These are phyloP conservation scores for Myrmecobius fasciatus DNA, from an alignment of 2,113 vertebrate genomes.

Conservation along the genomic window DNA sequence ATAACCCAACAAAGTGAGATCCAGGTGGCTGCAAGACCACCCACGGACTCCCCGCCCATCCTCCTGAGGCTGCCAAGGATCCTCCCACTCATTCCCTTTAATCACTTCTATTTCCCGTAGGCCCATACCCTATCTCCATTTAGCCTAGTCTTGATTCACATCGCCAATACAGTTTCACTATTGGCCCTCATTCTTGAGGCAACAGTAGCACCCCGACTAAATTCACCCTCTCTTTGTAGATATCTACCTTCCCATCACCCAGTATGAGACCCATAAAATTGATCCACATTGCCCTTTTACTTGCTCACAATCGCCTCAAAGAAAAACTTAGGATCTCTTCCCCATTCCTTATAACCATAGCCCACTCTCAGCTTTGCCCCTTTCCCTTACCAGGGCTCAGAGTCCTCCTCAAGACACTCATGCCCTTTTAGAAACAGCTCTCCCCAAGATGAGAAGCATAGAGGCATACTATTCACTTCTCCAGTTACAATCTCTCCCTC, in stretches of 20 bases:
- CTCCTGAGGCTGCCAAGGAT: not conserved
- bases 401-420: not conserved
- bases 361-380: not conserved
- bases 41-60: not conserved
- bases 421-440: not conserved
- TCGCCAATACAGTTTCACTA: not conserved
- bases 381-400: not conserved
- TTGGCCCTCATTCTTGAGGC: not conserved
- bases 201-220: not conserved
- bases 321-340: not conserved
- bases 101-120: not conserved
- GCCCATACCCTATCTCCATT: not conserved
- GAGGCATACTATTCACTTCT: not conserved
- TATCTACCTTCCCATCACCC: not conserved
- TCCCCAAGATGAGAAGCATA: not conserved
- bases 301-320: not conserved
- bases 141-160: not conserved
- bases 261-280: not conserved
- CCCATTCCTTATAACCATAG: not conserved
- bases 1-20: not conserved
- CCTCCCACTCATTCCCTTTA: not conserved
- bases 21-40: not conserved
- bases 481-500: not conserved
- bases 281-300: not conserved
- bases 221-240: not conserved